These are phyloP conservation scores for Zonotrichia albicollis DNA, from an alignment of 2,797 vertebrate species.

Conservation along the genomic window DNA sequence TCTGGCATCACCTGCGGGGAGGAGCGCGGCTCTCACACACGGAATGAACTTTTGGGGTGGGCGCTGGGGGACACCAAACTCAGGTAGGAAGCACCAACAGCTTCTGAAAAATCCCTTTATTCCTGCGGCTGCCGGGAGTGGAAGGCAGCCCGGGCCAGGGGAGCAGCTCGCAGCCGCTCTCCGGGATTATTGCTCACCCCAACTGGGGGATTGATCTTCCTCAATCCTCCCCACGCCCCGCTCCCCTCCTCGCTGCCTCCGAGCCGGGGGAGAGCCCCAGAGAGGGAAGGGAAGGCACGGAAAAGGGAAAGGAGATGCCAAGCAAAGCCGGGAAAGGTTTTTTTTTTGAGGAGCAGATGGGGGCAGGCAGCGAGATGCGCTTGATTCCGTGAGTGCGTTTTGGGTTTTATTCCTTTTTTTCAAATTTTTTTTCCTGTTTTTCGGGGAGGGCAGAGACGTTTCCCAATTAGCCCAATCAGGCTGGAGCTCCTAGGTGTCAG, in stretches of 20 bases:
- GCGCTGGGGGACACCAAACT: background rate
- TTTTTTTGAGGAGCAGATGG: slow-evolving; percentile 33
- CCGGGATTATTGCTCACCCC: slow-evolving; percentile 2
- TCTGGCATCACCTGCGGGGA: background rate
- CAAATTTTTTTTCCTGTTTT: background rate
- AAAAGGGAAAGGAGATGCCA: background rate
- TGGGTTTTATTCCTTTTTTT: background rate
- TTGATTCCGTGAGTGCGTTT: background rate
- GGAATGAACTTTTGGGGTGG: background rate
- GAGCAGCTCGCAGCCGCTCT: slow-evolving; percentile 1
- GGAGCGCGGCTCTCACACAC: background rate
- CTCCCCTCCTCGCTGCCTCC: background rate
- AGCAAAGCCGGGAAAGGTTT: background rate
- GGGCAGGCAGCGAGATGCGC: background rate
- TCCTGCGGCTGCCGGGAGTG: background rate
- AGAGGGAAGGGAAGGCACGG: background rate
- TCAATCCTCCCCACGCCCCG: background rate
- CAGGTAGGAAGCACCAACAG: background rate
- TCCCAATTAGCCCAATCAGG: slow-evolving; percentile 77
- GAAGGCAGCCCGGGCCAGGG: background rate
- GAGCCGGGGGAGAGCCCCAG: background rate
- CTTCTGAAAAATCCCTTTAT: background rate
- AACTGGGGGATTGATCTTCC: background rate
- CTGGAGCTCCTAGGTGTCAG: slow-evolving; percentile 62
- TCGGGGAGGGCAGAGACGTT: slow-evolving; percentile 32